A percentile compares a stretch with the other conserved stretches of the same genome.
phyloP scores from a whole-genome alignment of 2,888 invertebrate genomes.

The Chloroclysta siterata region DNA sequence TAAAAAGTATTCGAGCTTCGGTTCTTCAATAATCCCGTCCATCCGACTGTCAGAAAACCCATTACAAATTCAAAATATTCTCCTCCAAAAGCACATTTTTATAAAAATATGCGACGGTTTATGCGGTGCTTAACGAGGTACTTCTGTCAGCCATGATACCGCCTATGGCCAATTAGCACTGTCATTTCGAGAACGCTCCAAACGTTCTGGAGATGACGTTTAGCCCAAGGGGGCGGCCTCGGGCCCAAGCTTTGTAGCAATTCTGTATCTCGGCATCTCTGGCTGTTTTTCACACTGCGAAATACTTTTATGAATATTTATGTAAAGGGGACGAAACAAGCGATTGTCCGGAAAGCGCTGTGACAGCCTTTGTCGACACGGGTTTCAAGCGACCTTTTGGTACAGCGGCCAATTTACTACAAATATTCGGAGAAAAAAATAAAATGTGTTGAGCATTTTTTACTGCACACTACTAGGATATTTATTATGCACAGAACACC shows the following conservation, averaged over 20 bases:
- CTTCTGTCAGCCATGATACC: conserved; percentile 23
- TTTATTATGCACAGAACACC: too few relatives aligned
- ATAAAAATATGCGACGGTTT: conserved; percentile 8
- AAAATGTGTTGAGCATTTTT: neutral
- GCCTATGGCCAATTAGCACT: conserved; percentile 38
- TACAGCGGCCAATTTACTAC: neutral
- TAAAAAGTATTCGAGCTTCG: too few relatives aligned
- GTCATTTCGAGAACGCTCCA: conserved; percentile 34
- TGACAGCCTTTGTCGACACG: conserved; percentile 3
- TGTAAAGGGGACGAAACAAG: conserved; percentile 3
- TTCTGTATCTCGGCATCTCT: conserved; percentile 8
- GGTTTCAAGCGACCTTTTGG: neutral
- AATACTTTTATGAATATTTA: conserved; percentile 18
- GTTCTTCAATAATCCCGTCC: too few relatives aligned
- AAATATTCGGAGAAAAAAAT: neutral
- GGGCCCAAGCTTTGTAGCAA: conserved; percentile 16
- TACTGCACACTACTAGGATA: neutral
- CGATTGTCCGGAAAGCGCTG: neutral
- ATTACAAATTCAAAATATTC: conserved; percentile 3
- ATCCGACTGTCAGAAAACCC: too few relatives aligned
- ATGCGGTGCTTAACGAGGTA: conserved; percentile 21
- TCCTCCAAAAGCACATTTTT: conserved; percentile 11
- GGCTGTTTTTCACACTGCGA: conserved; percentile 5
- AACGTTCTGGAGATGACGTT: conserved; percentile 21
- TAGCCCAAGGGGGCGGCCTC: conserved; percentile 20